Evolutionary conservation across 2,888 invertebrate genomes (phyloP), one percentile per base, ranked within the genome.

Genomic region (Eumacrocentrus americanus): DNA sequence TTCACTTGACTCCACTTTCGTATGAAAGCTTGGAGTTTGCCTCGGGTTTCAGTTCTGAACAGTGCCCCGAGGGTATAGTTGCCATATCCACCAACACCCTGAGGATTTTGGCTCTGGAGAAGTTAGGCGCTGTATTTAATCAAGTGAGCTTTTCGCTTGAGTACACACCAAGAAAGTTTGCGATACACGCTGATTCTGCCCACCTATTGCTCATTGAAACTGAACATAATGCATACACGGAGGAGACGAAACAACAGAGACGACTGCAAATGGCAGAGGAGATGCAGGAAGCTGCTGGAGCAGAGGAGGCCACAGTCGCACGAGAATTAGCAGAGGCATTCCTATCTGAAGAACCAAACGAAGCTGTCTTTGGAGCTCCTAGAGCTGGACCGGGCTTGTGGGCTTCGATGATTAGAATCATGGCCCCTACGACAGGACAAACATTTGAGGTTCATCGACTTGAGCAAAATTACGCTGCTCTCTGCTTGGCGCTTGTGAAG

Each of bases 41-140:
- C 0, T 95, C 98, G 1, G 98, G 98, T 2, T 99, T 99, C 81
- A 89, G 89, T 78, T 91, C 91, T 68, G 98, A 99, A 82, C 99
- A 99, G 81, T 99, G 99, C 84, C 95, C 97, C 0, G 99, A 99
- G 82, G 99, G 99, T 68, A 96, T 99, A 70, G 99, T 99, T 0
- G 99, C 99, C 0, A 99, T 99, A 79, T 96, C 98, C 0, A 94
- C 96, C 1, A 99, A 99, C 77, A 98, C 98, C 0, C 83, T 99
- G 53, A 86, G 98, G 75, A 99, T 99, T 86, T 87, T 99, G 80
- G 98, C 98, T 0, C 83, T 99, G 56, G 99, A 99, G 81, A 99
- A 99, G 81, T 83, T 99, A 1, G 99, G 99, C 0, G 98, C 97
- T 0, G 96, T 99, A 2, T 99, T 99, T 81, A 99, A 99, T 83